Percentiles rank a stretch among this genome's conserved stretches.
Evolutionary conservation across 2,888 invertebrate genomes (phyloP).

Genomic region (Malthinus seriepunctatus): DNA sequence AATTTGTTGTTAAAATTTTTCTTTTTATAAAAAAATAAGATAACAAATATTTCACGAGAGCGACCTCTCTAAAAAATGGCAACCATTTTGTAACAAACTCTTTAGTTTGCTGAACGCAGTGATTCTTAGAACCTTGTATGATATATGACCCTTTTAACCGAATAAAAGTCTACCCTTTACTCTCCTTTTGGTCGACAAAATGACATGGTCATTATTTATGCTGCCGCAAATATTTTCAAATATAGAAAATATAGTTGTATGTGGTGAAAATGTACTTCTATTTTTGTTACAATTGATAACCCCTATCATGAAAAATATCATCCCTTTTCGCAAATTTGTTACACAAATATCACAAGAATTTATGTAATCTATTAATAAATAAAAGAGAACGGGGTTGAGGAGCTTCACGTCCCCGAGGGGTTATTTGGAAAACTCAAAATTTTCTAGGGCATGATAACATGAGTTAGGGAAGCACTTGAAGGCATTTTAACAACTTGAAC

Average conservation of each 20-base stretch:
- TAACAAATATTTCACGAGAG: slow-evolving; percentile 8
- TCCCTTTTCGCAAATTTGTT: too few relatives aligned
- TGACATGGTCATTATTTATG: slow-evolving; percentile 29
- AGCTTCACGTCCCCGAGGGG: too few relatives aligned
- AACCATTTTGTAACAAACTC: slow-evolving; percentile 30
- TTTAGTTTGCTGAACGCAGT: slow-evolving; percentile 30
- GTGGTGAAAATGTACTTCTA: slow-evolving; percentile 8
- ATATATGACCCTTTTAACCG: slow-evolving; percentile 31
- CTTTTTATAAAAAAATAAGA: slow-evolving; percentile 2
- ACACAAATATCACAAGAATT: too few relatives aligned
- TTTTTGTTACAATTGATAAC: slow-evolving; percentile 3
- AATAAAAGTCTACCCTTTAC: slow-evolving; percentile 31
- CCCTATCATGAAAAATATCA: background rate
- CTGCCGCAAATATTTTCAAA: slow-evolving; percentile 23
- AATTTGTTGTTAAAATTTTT: slow-evolving; percentile 1
- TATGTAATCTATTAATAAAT: too few relatives aligned
- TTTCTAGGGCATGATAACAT: too few relatives aligned
- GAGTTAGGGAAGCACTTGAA: too few relatives aligned
- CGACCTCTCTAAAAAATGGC: slow-evolving; percentile 25
- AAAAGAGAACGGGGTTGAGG: too few relatives aligned
- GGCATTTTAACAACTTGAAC: too few relatives aligned
- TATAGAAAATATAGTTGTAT: slow-evolving; percentile 23
- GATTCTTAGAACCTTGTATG: slow-evolving; percentile 27
- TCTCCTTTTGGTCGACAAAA: slow-evolving; percentile 25
- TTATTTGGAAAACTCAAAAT: too few relatives aligned